Percentiles rank a stretch among this genome's conserved stretches.
Conservation (phyloP, 2,113 vertebrate species). For the Rhinopomastus cyanomelas region DNA sequence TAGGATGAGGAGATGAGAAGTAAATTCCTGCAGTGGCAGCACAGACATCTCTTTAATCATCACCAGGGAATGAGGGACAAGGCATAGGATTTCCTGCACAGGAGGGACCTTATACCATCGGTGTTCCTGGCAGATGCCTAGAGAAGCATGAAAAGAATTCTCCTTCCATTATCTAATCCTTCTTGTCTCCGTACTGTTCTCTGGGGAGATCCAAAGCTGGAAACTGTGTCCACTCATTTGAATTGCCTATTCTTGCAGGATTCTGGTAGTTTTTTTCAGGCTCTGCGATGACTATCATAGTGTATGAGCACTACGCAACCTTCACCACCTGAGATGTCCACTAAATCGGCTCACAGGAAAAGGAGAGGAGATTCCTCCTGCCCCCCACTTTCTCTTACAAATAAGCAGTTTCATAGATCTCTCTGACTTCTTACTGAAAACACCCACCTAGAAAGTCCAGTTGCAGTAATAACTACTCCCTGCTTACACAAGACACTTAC, state of each 20-base stretch:
- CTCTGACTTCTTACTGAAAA: background rate
- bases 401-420: background rate
- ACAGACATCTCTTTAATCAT: rapidly evolving
- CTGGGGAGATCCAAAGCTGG: background rate
- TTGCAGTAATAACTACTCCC: background rate
- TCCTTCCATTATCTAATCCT: background rate
- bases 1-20: background rate
- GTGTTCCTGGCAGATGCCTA: background rate
- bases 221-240: background rate
- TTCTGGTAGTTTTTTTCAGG: background rate
- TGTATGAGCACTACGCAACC: no score
- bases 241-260: background rate
- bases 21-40: background rate
- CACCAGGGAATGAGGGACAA: background rate
- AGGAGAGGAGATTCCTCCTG: background rate
- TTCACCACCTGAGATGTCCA: background rate
- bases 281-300: background rate
- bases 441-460: background rate
- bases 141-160: background rate
- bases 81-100: rapidly evolving
- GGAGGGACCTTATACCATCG: background rate
- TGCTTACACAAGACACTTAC: background rate
- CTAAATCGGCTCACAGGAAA: background rate
- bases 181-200: background rate
- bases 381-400: background rate